Evolutionary conservation across 2,797 vertebrate genomes (phyloP), one percentile per base, ranked within the genome.

Genomic region (Acomys russatus): DNA sequence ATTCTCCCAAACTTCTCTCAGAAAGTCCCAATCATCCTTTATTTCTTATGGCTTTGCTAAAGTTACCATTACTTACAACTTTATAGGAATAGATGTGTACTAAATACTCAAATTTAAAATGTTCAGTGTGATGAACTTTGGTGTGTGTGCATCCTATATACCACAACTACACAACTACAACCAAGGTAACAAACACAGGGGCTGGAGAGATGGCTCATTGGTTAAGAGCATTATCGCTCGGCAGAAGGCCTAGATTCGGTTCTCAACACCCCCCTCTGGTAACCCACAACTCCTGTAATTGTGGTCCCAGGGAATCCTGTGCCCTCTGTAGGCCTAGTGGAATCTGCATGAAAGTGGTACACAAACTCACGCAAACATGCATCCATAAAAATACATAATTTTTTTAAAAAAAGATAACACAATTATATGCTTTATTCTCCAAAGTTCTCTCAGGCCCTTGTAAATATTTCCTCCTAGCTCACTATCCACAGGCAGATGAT

Each of bases 31-130:
- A 44, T 44, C 44, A 44, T 44, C 44, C 12, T 73, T 90, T 87
- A 90, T 90, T 92, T 71, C 30, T 30, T 15, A 9, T n/a, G 44
- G 15, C 89, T 77, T 83, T 94, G 17, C 17, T 30, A 51, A 90
- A 86, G 49, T 73, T 90, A 89, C 91, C 66, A 38, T 92, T 95
- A 51, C 79, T 97, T 90, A 80, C 1, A 92, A 66, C 12, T 93
- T 88, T 80, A 68, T 9, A 87, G 64, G 63, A 18, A 23, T n/a
- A 74, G 74, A 86, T 77, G 64, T 71, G 33, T 4, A 30, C 17
- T 85, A 92, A 87, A 59, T 82, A 0, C 30, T 87, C 2, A 11
- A 54, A 49, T 80, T 84, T 87, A n/a, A 88, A 90, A 68, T 44
- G 6, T 68, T 30, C 7, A 78, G n/a, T 59, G 56, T 94, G 44